Conservation (phyloP, 1,140 invertebrate species). For the Leptinotarsa defecta region DNA sequence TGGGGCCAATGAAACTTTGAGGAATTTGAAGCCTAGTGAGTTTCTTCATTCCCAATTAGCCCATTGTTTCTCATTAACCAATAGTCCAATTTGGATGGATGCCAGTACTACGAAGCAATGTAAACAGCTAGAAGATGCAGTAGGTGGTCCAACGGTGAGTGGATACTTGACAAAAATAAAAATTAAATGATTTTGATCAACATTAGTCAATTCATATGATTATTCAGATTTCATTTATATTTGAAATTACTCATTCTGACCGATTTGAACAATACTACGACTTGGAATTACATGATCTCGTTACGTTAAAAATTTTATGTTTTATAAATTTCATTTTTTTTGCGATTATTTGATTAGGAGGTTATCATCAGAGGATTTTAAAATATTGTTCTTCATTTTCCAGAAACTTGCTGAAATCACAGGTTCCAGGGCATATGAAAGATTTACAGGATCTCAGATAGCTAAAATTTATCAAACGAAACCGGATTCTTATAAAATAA, state of each 20-base stretch:
- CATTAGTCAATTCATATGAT: background rate
- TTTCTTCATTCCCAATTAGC: slow-evolving; percentile 85
- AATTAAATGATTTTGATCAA: background rate
- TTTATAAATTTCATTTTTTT: too few species aligned
- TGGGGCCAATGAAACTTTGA: slow-evolving; percentile 69
- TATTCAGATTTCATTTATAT: background rate
- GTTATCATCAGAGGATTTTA: background rate
- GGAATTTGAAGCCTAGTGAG: slow-evolving; percentile 70
- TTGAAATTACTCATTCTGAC: background rate
- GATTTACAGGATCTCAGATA: slow-evolving; percentile 94
- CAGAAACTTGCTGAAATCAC: slow-evolving; percentile 83
- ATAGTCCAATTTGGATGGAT: slow-evolving; percentile 98
- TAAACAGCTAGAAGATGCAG: slow-evolving; percentile 72
- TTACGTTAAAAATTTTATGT: too few species aligned
- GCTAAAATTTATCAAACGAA: slow-evolving; percentile 80
- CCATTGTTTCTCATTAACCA: slow-evolving; percentile 73
- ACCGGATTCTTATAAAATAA: slow-evolving; percentile 71
- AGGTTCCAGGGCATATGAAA: slow-evolving; percentile 89
- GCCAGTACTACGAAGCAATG: slow-evolving; percentile 86
- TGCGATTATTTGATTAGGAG: too few species aligned
- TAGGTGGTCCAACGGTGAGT: slow-evolving; percentile 76
- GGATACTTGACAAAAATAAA: slow-evolving; percentile 11
- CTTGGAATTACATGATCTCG: too few species aligned
- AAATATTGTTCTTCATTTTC: slow-evolving; percentile 29
- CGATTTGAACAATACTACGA: too few species aligned